Conservation (phyloP, 1,140 invertebrate species). For the Trichogramma pretiosum region DNA sequence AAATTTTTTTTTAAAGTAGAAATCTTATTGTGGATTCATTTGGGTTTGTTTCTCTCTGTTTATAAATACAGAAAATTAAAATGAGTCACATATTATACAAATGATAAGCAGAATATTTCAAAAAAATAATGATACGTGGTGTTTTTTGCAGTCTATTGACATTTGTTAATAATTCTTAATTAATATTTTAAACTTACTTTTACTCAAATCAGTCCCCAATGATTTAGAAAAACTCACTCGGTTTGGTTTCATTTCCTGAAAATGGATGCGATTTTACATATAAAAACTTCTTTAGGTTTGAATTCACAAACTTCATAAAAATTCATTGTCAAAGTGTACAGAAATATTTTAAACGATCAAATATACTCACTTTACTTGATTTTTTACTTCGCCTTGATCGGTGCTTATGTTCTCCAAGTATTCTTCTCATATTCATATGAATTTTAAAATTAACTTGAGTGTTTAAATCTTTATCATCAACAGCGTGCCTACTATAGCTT, state of each 20-base stretch:
- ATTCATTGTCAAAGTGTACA: no score
- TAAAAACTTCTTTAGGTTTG: no score
- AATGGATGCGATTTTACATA: no score
- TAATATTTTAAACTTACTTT: not conserved
- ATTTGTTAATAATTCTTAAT: not conserved
- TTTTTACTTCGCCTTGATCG: slow-evolving; percentile 74
- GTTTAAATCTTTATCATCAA: slow-evolving; percentile 77
- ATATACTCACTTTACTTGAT: slow-evolving; percentile 34
- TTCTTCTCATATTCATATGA: slow-evolving; percentile 80
- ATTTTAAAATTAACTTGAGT: slow-evolving; percentile 82
- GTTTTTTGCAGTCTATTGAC: not conserved
- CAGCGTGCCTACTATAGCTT: slow-evolving; percentile 83
- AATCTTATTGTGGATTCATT: not conserved
- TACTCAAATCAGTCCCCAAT: no score
- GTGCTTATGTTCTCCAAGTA: slow-evolving; percentile 76
- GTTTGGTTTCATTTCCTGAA: no score
- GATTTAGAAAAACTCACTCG: no score
- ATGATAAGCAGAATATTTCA: not conserved
- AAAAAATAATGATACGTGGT: not conserved
- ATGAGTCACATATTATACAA: not conserved
- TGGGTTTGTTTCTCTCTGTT: not conserved
- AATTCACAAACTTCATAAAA: no score
- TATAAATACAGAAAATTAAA: not conserved
- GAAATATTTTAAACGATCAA: not conserved
- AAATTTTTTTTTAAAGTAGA: not conserved